phyloP scores from a whole-genome alignment of 2,113 vertebrate species.

The Edolisoma coerulescens region DNA sequence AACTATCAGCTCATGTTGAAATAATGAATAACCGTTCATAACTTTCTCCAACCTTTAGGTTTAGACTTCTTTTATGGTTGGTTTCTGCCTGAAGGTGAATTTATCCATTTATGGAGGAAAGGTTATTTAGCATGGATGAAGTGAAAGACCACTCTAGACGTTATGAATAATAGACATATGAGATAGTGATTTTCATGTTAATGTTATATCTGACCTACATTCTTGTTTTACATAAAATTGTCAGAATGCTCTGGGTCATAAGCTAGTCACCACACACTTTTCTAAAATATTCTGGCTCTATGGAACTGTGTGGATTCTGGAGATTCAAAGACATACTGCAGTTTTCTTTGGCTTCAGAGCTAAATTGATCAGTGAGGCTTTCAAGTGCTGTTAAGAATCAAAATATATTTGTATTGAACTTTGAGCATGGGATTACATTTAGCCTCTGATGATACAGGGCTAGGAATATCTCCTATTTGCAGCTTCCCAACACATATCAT shows the following conservation, averaged over 20 bases:
- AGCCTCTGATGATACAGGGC: rapidly evolving
- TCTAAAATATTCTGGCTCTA: neutral
- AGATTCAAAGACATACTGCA: neutral
- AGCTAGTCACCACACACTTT: neutral
- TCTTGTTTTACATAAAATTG: neutral
- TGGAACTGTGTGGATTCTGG: neutral
- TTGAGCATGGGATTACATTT: neutral
- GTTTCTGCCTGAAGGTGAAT: constrained; percentile 5
- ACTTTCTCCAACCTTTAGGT: neutral
- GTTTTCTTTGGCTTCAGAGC: neutral
- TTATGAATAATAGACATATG: neutral
- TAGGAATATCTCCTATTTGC: neutral
- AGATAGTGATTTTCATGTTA: neutral
- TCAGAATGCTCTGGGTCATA: neutral
- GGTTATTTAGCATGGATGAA: neutral
- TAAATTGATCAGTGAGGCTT: neutral
- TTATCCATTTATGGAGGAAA: neutral
- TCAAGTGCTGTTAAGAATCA: neutral
- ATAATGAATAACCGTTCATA: neutral
- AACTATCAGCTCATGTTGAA: neutral
- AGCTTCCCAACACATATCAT: neutral
- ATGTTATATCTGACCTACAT: neutral
- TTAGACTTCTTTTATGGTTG: neutral
- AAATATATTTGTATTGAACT: neutral
- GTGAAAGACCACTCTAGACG: neutral